These are phyloP conservation scores for Oxyteleia sp. DNA, from an alignment of 2,888 invertebrate genomes.

Conservation along the genomic window DNA sequence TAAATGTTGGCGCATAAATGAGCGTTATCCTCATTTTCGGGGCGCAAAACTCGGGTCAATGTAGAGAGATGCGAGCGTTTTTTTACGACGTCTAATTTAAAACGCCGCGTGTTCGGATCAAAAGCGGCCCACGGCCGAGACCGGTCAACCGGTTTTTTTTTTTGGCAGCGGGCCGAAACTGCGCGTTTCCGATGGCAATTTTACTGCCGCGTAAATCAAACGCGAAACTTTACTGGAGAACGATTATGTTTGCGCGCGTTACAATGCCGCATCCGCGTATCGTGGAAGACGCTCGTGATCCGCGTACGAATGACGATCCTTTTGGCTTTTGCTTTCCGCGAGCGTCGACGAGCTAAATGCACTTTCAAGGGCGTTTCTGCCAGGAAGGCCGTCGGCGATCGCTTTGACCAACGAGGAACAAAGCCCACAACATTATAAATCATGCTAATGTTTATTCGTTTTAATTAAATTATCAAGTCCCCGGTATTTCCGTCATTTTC, in stretches of 20 bases:
- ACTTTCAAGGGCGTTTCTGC: slow-evolving; percentile 61
- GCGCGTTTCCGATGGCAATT: slow-evolving; percentile 84
- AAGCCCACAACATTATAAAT: slow-evolving; percentile 51
- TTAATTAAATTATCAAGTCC: slow-evolving; percentile 57
- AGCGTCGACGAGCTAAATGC: slow-evolving; percentile 49
- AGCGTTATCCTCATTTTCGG: slow-evolving; percentile 51
- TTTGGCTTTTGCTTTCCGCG: slow-evolving; percentile 49
- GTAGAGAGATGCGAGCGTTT: slow-evolving; percentile 64
- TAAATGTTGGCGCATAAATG: slow-evolving; percentile 35
- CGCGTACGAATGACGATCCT: slow-evolving; percentile 57
- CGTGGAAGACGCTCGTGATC: slow-evolving; percentile 39
- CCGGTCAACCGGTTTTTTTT: slow-evolving; percentile 84
- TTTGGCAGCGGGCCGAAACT: slow-evolving; percentile 82
- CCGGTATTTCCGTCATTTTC: slow-evolving; percentile 39
- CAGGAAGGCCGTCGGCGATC: slow-evolving; percentile 62
- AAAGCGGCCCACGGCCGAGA: slow-evolving; percentile 67
- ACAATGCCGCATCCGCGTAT: slow-evolving; percentile 35
- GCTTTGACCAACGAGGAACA: slow-evolving; percentile 53
- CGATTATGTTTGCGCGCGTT: slow-evolving; percentile 82
- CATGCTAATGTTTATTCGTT: slow-evolving; percentile 63
- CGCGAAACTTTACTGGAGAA: slow-evolving; percentile 82
- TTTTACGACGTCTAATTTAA: slow-evolving; percentile 84
- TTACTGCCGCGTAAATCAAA: slow-evolving; percentile 85
- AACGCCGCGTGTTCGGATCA: slow-evolving; percentile 82
- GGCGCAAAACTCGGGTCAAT: slow-evolving; percentile 28